A percentile compares a stretch with the other conserved stretches of the same genome.
phyloP scores from a whole-genome alignment of 2,113 vertebrate genomes.

The Abramis brama region DNA sequence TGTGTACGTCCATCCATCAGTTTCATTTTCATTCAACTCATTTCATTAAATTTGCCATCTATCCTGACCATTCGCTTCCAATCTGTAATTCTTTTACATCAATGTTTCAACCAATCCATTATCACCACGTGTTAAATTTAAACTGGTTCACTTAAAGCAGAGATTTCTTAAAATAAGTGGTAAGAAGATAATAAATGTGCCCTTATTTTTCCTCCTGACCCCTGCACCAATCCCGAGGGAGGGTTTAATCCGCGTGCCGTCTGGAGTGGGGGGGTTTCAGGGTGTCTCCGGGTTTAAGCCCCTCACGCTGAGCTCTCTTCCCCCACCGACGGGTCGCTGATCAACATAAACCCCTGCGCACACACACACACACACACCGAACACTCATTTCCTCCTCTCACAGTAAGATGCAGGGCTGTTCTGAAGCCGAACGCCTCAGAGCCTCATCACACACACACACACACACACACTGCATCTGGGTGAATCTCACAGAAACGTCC shows the following conservation, averaged over 20 bases:
- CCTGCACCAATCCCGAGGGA: constrained; percentile 33
- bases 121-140: background rate
- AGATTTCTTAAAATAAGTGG: constrained; percentile 8
- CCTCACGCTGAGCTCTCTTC: constrained; percentile 28
- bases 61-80: background rate
- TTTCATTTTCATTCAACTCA: background rate
- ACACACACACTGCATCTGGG: background rate
- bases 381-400: constrained; percentile 64
- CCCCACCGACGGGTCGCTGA: background rate
- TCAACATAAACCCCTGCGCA: constrained; percentile 41
- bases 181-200: constrained; percentile 40
- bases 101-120: background rate
- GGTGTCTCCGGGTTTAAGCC: constrained; percentile 37
- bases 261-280: constrained; percentile 48
- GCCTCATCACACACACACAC: too few relatives aligned
- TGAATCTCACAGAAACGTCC: background rate
- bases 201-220: constrained; percentile 34
- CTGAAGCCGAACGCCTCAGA: constrained; percentile 36
- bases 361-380: background rate
- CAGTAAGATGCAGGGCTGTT: constrained; percentile 70
- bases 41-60: background rate
- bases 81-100: background rate
- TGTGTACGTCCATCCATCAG: background rate
- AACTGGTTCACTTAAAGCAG: background rate
- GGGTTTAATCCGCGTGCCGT: constrained; percentile 43